Evolutionary conservation across 2,888 invertebrate species (phyloP), one percentile per base, ranked within the genome.

Genomic region (Trilocha varians): DNA sequence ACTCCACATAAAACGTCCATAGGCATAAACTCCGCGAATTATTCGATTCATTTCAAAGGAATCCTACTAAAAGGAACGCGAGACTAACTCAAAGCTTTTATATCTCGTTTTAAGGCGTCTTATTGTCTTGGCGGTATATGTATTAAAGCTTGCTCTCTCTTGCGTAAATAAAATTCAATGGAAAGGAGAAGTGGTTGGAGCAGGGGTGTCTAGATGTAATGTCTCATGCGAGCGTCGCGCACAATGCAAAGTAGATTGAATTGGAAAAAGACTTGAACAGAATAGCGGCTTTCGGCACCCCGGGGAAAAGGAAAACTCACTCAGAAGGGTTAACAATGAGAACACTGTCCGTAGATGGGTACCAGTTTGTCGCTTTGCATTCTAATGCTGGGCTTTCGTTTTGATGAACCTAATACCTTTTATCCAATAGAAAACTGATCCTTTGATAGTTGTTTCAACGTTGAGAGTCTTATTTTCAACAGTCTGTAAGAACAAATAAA

Each of bases 241-340:
- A 79, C 83, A 82, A 85, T 85, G 83, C 82, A 84, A 85, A 85
- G 83, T 83, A 83, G 82, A 85, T 84, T 84, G 85, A 82, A 84
- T 85, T 82, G 83, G 74, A 79, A 84, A 83, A 82, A 82, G 77
- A 77, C 71, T 77, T 65, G 62, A 78, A 65, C 58, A 58, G 65
- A 77, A 78, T 77, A 59, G 70, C 70, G 70, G 76, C 78, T 78
- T 79, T 83, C 65, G 73, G 60, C 69, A 65, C 80, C 65, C 72
- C 51, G 52, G 70, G 75, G 70, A 67, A 70, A 70, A 67, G 67
- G 63, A 62, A 62, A 69, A 61, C 62, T 62, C 64, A 61, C 59
- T 70, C 60, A 62, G 67, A 76, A 78, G 74, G 74, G 77, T 74
- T 78, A 71, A 80, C 78, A 78, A 76, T 74, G 69, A 68, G 65